Evolutionary conservation across 1,140 invertebrate genomes (phyloP), one percentile per base, ranked within the genome.

Genomic region (Drosophila nannoptera): DNA sequence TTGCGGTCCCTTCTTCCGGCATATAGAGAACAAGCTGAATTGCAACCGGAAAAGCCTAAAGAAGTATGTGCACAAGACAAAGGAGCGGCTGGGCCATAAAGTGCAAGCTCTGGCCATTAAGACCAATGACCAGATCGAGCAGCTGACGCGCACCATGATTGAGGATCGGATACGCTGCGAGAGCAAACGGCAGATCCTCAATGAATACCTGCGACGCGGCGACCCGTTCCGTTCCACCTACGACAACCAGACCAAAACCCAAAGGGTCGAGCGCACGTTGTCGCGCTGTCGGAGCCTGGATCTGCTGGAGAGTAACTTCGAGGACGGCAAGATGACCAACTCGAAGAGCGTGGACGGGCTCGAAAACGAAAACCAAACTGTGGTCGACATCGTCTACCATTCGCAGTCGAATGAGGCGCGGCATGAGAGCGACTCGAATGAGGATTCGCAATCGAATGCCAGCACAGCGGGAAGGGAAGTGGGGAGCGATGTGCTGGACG

Each of bases 21-120:
- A 97, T 65, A 93, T 98, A 87, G 96, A 98, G 89, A 93, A 95
- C 49, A 94, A 95, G 68, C 87, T 98, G 9, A 96, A 96, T 76
- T 92, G 93, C 69, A 95, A 97, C 77, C 96, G 96, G 64, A 93
- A 95, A 60, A 96, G 97, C 77, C 82, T 98, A 4, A 95, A 97
- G 78, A 93, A 94, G 12, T 94, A 96, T 70, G 95, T 97, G 7
- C 94, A 96, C 81, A 92, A 93, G 67, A 94, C 95, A 4, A 95
- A 96, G 77, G 93, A 95, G 61, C 92, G 93, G 60, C 89, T 98
- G 33, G 94, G 96, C 49, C 92, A 96, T 97, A 94, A 96, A 77
- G 95, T 98, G 2, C 93, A 93, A n/a, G 92, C 93, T 78, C 90
- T 97, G n/a, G 95, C 96, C 83, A 92, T 93, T 67, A 92, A 92